Percentiles rank a stretch among this genome's conserved stretches.
Evolutionary conservation across 2,888 invertebrate genomes (phyloP).

Genomic region (Pyrrhia umbra): DNA sequence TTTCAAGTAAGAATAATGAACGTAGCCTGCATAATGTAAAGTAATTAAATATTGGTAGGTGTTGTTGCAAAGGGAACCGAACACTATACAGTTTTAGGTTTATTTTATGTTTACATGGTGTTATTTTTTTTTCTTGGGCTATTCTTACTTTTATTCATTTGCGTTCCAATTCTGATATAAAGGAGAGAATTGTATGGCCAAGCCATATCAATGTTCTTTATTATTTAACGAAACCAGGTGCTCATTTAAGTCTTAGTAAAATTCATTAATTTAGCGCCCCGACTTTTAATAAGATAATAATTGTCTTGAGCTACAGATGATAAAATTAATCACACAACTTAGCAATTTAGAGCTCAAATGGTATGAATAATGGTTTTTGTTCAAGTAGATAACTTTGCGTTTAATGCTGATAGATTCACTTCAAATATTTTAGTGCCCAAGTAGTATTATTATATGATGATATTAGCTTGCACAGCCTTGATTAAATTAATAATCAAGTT

Average conservation of each 20-base stretch:
- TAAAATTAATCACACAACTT: slow-evolving; percentile 60
- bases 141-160: neutral
- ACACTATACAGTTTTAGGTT: neutral
- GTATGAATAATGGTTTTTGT: slow-evolving; percentile 40
- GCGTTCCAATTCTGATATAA: neutral
- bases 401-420: slow-evolving; percentile 12
- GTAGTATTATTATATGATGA: no score
- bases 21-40: neutral
- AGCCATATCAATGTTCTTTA: slow-evolving; percentile 47
- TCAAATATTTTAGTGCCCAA: slow-evolving; percentile 2
- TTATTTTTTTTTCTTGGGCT: neutral
- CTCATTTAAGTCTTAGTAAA: slow-evolving; percentile 32
- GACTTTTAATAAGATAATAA: slow-evolving; percentile 59
- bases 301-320: slow-evolving; percentile 58
- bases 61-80: neutral
- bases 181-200: neutral
- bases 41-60: slow-evolving; percentile 5
- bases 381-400: slow-evolving; percentile 21
- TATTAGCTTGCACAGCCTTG: neutral
- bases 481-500: neutral
- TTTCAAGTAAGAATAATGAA: slow-evolving; percentile 17
- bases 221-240: slow-evolving; percentile 34
- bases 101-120: neutral
- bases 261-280: slow-evolving; percentile 53
- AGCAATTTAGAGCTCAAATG: slow-evolving; percentile 46